These are phyloP conservation scores for Polypterus senegalus DNA, from an alignment of 2,113 vertebrate species.

Conservation along the genomic window DNA sequence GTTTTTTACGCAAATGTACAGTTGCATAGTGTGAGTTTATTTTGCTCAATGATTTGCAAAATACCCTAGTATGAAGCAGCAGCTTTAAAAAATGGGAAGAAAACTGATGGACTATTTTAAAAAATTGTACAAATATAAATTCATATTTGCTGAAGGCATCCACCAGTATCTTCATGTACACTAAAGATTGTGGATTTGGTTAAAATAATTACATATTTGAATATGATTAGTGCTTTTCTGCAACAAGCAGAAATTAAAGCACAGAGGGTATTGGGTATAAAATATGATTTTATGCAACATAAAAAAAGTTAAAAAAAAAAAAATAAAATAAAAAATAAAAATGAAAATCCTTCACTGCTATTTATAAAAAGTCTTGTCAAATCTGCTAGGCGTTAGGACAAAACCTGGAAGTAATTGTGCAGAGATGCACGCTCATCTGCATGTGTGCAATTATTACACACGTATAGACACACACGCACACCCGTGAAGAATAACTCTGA, in stretches of 20 bases:
- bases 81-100: slow-evolving; percentile 16
- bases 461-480: too few species aligned
- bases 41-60: slow-evolving; percentile 20
- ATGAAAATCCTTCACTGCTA: slow-evolving; percentile 43
- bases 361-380: slow-evolving; percentile 10
- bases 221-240: too few species aligned
- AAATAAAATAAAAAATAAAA: slow-evolving; percentile 2
- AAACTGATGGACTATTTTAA: slow-evolving; percentile 13
- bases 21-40: slow-evolving; percentile 81
- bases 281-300: too few species aligned
- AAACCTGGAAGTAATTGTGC: too few species aligned
- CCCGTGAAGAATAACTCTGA: too few species aligned
- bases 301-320: slow-evolving; percentile 7
- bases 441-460: too few species aligned
- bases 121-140: slow-evolving; percentile 4
- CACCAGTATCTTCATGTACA: neutral
- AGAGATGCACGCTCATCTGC: too few species aligned
- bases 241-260: too few species aligned
- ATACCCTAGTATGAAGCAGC: slow-evolving; percentile 33
- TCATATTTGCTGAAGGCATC: neutral
- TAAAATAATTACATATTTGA: neutral
- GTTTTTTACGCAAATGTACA: slow-evolving; percentile 83
- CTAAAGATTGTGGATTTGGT: neutral
- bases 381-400: too few species aligned
- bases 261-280: too few species aligned